Evolutionary conservation across 2,113 vertebrate species (phyloP), one percentile per base, ranked within the genome.

Genomic region (Gavia stellata): DNA sequence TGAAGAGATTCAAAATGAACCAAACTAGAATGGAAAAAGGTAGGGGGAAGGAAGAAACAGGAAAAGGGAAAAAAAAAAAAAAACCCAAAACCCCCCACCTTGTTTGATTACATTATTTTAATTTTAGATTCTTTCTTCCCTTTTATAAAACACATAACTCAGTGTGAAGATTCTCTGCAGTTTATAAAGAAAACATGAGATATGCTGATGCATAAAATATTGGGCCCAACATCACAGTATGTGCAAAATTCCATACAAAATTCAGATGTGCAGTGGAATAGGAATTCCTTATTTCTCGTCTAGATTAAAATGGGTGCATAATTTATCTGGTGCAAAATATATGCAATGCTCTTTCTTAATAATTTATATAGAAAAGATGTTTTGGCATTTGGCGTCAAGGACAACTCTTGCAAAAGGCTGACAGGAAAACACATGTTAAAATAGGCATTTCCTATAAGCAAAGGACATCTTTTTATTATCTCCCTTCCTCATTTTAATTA

Each of bases 141-240:
- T 79, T 91, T 91, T 91, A 91, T 92, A 92, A 91, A 97, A 68
- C 36, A 80, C 53, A 61, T 87, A 95, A 75, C 42, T 94, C 83
- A 85, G 49, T 52, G 82, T 93, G 83, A 74, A 86, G 81, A 94
- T 93, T 91, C 88, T 91, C 88, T 72, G 83, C 70, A 95, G 92
- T 96, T 95, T 95, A 96, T 97, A 96, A 97, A 97, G 91, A 97
- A 97, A 97, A 96, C 91, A 96, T 97, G 94, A 96, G 92, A 94
- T 94, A 96, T 77, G 71, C 70, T 96, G 91, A 96, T 96, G 96
- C 94, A 96, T 95, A 96, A 97, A 97, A 96, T 96, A 97, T 94
- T 92, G 89, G 66, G 74, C 62, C 91, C 78, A 90, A 74, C 79
- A 89, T 94, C 81, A 86, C 90, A 94, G 84, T 86, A 96, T 94